Evolutionary conservation across 1,140 invertebrate genomes (phyloP), one percentile per base, ranked within the genome.

Genomic region (Leptinotarsa undecemlineata): DNA sequence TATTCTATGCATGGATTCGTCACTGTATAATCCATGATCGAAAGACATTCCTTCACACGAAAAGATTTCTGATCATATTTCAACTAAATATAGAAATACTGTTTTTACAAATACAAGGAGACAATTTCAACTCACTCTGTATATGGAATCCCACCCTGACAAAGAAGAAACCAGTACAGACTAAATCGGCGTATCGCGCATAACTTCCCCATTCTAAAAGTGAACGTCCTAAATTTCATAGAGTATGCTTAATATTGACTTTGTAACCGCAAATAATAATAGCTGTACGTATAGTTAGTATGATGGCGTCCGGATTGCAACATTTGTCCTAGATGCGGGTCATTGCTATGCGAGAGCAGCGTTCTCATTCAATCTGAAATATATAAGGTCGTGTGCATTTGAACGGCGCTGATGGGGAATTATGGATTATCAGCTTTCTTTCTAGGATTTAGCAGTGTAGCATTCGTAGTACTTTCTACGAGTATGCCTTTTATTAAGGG

Each of bases 241-340:
- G 67, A 19, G 67, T 20, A 15, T 47, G 19, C 42, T 57, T 57
- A 76, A 78, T 76, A 76, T 79, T 74, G 73, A 76, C 76, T 77
- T 74, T 78, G 77, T 78, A 79, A 77, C 79, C 77, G 79, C 79
- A 81, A 80, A 81, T 80, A 81, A 80, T 42, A 21, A 26, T 57
- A 19, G 20, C n/a, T 17, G n/a, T 19, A 51, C 51, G 68, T 51
- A 21, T 70, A 20, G 68, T 70, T 70, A 17, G 68, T 78, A 79
- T 80, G 79, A 82, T 81, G 79, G 79, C 78, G 79, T 80, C 77
- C 77, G 76, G 72, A 79, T 84, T 83, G 82, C 82, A 83, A 83
- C 82, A 83, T 82, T 80, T 81, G 84, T 81, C 84, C 84, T 84
- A 85, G 82, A 85, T 85, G 81, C 84, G 80, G 84, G 84, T 85